These are phyloP conservation scores for Pygocentrus nattereri DNA, from an alignment of 2,797 vertebrate species.

Conservation along the genomic window DNA sequence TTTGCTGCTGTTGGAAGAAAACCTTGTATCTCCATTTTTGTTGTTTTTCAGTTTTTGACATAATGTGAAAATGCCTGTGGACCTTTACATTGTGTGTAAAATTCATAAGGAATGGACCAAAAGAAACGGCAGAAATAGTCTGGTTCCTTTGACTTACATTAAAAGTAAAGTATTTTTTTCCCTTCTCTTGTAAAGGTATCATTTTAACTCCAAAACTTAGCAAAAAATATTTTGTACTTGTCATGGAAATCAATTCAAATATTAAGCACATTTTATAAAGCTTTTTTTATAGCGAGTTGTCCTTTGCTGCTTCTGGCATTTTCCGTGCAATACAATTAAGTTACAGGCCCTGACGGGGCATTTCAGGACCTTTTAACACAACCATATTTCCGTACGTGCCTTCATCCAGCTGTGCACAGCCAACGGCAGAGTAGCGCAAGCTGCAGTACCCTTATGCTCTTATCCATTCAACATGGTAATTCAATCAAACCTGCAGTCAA, in stretches of 20 bases:
- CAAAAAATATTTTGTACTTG: neutral
- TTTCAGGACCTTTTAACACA: neutral
- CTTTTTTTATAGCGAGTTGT: neutral
- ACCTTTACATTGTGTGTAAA: no score
- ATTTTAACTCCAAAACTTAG: no score
- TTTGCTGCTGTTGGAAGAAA: no score
- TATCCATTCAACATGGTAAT: slow-evolving; percentile 5
- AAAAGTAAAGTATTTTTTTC: no score
- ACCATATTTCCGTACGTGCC: neutral
- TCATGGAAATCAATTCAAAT: neutral
- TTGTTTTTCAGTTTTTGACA: no score
- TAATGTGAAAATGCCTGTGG: no score
- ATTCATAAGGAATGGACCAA: no score
- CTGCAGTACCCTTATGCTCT: neutral
- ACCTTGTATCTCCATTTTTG: no score
- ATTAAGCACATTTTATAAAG: neutral
- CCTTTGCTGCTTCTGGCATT: neutral
- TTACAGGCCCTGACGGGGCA: neutral
- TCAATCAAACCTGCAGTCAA: slow-evolving; percentile 40
- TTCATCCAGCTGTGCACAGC: neutral
- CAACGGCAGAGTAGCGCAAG: neutral
- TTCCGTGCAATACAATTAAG: neutral
- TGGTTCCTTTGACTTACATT: no score
- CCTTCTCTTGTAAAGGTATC: no score
- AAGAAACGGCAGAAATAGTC: no score